A percentile compares a stretch with the other conserved stretches of the same genome.
These are phyloP conservation scores for Chironomus striatipennis DNA, from an alignment of 1,140 invertebrate species.

Conservation along the genomic window DNA sequence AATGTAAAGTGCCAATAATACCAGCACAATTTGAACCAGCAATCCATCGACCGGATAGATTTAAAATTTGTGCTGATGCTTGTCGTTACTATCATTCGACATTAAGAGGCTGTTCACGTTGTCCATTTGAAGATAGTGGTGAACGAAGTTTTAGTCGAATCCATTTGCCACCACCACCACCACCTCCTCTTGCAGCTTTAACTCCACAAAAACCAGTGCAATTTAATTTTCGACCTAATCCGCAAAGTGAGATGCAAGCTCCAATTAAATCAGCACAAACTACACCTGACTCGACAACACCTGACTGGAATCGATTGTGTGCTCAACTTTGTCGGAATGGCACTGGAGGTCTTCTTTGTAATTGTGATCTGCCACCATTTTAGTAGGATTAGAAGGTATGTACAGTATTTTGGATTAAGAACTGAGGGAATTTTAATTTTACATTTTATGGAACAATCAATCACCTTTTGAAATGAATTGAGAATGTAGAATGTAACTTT, in stretches of 20 bases:
- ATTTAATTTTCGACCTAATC: background rate
- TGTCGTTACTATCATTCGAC: background rate
- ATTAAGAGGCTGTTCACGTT: background rate
- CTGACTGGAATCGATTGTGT: slow-evolving; percentile 44
- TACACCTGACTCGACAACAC: slow-evolving; percentile 27
- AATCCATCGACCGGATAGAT: background rate
- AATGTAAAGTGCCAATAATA: background rate
- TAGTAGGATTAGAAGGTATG: slow-evolving; percentile 22
- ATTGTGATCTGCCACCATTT: slow-evolving; percentile 46
- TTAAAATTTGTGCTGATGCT: background rate
- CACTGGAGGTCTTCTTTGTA: slow-evolving; percentile 46
- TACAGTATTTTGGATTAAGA: no score
- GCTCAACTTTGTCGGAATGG: slow-evolving; percentile 41
- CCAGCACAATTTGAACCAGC: background rate
- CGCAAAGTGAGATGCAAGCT: background rate
- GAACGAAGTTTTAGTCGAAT: background rate
- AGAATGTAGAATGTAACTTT: no score
- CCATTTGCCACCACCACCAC: background rate
- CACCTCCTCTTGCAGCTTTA: background rate
- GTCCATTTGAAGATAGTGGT: background rate
- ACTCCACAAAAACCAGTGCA: background rate
- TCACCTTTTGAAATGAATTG: no score
- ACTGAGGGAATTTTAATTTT: no score
- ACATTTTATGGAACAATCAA: no score
- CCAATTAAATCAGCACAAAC: background rate